phyloP scores from a whole-genome alignment of 1,140 invertebrate species.

The Campodea augens region DNA sequence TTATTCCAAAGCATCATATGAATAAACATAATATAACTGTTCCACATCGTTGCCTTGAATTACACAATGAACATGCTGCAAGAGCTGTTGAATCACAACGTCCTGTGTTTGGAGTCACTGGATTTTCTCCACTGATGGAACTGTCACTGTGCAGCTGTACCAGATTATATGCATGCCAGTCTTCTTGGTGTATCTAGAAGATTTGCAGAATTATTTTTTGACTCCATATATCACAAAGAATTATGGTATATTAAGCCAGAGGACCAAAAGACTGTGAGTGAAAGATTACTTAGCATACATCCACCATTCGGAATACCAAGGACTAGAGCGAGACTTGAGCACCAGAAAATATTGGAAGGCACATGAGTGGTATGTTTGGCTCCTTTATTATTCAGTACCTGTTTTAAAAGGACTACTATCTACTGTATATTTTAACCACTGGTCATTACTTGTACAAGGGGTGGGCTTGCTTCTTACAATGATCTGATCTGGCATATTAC shows the following conservation, averaged over 20 bases:
- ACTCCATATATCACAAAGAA: constrained; percentile 9
- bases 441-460: constrained; percentile 13
- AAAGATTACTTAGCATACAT: constrained; percentile 12
- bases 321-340: constrained; percentile 13
- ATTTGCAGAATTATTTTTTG: constrained; percentile 16
- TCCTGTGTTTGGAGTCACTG: constrained; percentile 15
- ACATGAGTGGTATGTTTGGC: constrained; percentile 17
- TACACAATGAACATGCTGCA: constrained; percentile 14
- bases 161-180: constrained; percentile 19
- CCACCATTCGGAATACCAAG: constrained; percentile 14
- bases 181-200: constrained; percentile 14
- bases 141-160: too few relatives aligned
- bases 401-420: constrained; percentile 11
- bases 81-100: constrained; percentile 13
- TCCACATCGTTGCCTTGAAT: too few relatives aligned
- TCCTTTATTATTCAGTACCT: constrained; percentile 15
- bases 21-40: too few relatives aligned
- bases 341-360: constrained; percentile 18
- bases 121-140: too few relatives aligned
- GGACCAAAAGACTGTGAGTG: constrained; percentile 10
- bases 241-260: constrained; percentile 15
- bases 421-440: constrained; percentile 15
- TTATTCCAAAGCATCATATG: too few relatives aligned
- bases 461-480: constrained; percentile 13
- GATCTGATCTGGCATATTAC: too few relatives aligned